Evolutionary conservation across 2,113 vertebrate species (phyloP).

Genomic region (Andinoacara biseriatus): DNA sequence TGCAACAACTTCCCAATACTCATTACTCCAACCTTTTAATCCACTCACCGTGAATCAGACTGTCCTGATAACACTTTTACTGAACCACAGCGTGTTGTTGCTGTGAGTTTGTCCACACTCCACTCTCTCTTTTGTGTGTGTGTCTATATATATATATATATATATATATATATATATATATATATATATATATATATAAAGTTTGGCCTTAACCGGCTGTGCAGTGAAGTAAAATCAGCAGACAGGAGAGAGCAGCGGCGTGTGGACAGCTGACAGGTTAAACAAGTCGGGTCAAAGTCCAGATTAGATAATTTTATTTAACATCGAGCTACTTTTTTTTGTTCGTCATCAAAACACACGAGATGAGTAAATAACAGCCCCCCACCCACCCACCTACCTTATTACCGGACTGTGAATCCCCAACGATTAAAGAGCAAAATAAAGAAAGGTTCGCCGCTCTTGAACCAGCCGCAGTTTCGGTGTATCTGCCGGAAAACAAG

Average conservation of each 20-base stretch:
- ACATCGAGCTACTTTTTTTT: not conserved
- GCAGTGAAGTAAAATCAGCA: not conserved
- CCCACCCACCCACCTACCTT: not conserved
- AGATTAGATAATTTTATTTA: constrained; percentile 23
- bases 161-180: no score
- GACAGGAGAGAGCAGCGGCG: not conserved
- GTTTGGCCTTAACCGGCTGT: not conserved
- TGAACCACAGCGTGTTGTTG: not conserved
- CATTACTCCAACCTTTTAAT: not conserved
- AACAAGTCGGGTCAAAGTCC: constrained; percentile 52
- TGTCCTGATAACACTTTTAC: not conserved
- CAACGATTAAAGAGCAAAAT: not conserved
- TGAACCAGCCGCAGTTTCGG: constrained; percentile 5
- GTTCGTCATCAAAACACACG: not conserved
- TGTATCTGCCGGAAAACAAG: constrained; percentile 37
- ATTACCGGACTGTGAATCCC: constrained; percentile 27
- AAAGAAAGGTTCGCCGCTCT: not conserved
- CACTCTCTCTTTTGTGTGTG: not conserved
- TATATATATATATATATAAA: not conserved
- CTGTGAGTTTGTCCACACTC: not conserved
- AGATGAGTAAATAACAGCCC: not conserved
- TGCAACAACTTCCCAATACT: not conserved
- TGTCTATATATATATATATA: no score
- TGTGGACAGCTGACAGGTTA: not conserved
- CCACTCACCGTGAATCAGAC: not conserved